phyloP scores from a whole-genome alignment of 2,113 vertebrate genomes.

The Rhipidura dahli region DNA sequence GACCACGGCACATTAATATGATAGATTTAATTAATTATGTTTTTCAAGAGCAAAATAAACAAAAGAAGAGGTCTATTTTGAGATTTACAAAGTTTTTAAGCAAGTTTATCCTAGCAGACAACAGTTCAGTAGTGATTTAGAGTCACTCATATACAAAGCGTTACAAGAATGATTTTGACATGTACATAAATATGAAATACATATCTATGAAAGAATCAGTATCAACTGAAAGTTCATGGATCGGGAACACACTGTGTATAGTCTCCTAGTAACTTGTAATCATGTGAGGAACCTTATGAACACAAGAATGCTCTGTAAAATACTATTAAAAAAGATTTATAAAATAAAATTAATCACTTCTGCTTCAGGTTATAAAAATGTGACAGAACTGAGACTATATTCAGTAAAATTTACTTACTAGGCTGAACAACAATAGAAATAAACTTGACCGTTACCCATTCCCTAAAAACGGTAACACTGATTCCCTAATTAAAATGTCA shows the following conservation, averaged over 20 bases:
- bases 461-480: background rate
- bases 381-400: background rate
- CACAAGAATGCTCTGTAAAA: background rate
- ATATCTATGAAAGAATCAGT: background rate
- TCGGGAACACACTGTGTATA: background rate
- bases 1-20: background rate
- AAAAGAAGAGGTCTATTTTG: background rate
- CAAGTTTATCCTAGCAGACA: background rate
- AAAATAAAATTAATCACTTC: background rate
- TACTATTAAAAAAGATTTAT: background rate
- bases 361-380: background rate
- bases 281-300: background rate
- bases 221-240: background rate
- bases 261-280: background rate
- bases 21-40: background rate
- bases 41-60: background rate
- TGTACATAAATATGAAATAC: background rate
- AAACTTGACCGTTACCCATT: background rate
- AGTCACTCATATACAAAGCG: rapidly evolving
- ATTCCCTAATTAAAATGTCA: background rate
- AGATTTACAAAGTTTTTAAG: background rate
- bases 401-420: background rate
- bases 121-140: background rate
- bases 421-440: background rate
- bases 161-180: background rate